Percentiles rank a stretch among this genome's conserved stretches.
These are phyloP conservation scores for Epizoanthus illoricatus DNA, from an alignment of 92 coral and sea anemone species.

Conservation along the genomic window DNA sequence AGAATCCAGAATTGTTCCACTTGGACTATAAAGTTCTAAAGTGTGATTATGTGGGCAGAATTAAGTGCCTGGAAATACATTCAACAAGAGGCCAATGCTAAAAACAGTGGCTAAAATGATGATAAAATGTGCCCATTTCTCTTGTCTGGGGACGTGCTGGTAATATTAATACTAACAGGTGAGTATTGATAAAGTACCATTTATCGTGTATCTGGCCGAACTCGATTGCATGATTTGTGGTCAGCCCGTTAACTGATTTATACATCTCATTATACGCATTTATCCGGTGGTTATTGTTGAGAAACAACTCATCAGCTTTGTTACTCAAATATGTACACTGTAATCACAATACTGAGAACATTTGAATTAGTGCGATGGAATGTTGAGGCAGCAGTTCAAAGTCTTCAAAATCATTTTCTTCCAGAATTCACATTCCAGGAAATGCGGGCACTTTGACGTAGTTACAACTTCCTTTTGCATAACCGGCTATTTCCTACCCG, in stretches of 20 bases:
- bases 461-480: not conserved
- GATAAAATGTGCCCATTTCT: not conserved
- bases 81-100: not conserved
- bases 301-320: constrained; percentile 11
- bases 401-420: not conserved
- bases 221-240: constrained; percentile 34
- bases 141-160: constrained; percentile 1
- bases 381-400: not conserved
- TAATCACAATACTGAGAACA: not conserved
- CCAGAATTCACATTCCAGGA: constrained; percentile 15
- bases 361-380: constrained; percentile 2
- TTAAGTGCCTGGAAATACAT: not conserved
- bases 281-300: constrained; percentile 13
- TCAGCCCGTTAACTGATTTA: not conserved
- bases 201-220: constrained; percentile 8
- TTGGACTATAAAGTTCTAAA: constrained; percentile 2
- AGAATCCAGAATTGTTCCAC: constrained; percentile 17
- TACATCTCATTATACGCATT: not conserved
- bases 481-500: constrained; percentile 24
- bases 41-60: constrained; percentile 11
- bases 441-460: constrained; percentile 1
- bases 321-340: not conserved
- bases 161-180: not conserved
- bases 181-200: not conserved
- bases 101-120: constrained; percentile 5